These are phyloP conservation scores for Scortum barcoo DNA, from an alignment of 2,113 vertebrate species.

Conservation along the genomic window DNA sequence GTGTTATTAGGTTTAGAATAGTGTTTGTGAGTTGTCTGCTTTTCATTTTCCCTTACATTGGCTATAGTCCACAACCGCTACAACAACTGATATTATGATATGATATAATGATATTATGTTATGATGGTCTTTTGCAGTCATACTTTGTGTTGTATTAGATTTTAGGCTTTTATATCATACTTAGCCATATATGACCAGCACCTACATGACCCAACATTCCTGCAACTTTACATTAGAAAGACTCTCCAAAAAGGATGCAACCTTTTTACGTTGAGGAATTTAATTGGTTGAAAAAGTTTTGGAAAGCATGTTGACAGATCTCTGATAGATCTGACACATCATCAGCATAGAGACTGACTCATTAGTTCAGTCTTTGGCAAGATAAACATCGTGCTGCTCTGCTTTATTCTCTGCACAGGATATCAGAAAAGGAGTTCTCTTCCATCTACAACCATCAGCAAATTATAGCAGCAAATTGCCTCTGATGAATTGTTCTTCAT, in stretches of 20 bases:
- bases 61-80: not conserved
- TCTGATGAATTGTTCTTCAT: slow-evolving; percentile 11
- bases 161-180: not conserved
- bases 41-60: not conserved
- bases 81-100: not conserved
- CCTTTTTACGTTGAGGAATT: not conserved
- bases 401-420: not conserved
- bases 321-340: not conserved
- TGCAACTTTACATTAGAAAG: not conserved
- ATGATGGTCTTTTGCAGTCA: not conserved
- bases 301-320: not conserved
- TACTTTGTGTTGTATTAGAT: not conserved
- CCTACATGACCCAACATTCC: not conserved
- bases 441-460: slow-evolving; percentile 20
- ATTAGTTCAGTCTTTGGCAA: not conserved
- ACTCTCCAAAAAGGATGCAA: not conserved
- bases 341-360: not conserved
- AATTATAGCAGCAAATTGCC: slow-evolving; percentile 37
- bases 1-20: not conserved
- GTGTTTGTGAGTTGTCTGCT: not conserved
- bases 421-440: slow-evolving; percentile 12
- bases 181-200: too few relatives aligned
- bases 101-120: not conserved
- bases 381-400: slow-evolving; percentile 19
- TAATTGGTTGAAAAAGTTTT: not conserved